Evolutionary conservation across 2,797 vertebrate species (phyloP).

Genomic region (Setipinna tenuifilis): DNA sequence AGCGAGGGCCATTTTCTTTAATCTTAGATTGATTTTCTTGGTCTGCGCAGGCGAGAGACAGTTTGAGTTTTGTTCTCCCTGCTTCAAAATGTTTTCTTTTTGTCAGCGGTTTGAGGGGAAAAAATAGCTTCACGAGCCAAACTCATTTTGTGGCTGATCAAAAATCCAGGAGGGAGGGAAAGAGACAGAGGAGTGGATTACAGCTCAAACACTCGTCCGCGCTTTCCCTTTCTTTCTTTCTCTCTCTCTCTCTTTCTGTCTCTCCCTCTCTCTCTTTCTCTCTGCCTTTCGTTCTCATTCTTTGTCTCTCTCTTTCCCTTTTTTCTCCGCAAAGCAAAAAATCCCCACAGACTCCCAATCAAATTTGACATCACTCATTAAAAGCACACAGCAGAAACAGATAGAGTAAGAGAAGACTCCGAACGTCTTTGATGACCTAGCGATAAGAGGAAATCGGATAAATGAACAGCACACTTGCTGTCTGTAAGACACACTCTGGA

Average conservation of each 20-base stretch:
- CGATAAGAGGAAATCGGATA: neutral
- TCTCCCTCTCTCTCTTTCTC: neutral
- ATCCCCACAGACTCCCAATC: slow-evolving; percentile 34
- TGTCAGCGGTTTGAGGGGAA: slow-evolving; percentile 63
- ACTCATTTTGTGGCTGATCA: slow-evolving; percentile 57
- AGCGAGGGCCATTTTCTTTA: slow-evolving; percentile 45
- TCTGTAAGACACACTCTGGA: neutral
- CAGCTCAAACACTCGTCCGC: slow-evolving; percentile 53
- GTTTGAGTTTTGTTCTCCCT: slow-evolving; percentile 60
- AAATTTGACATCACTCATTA: slow-evolving; percentile 37
- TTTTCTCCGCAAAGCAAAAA: slow-evolving; percentile 37
- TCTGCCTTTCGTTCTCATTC: neutral
- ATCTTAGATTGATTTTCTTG: slow-evolving; percentile 51
- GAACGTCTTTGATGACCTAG: neutral
- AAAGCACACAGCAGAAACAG: slow-evolving; percentile 32
- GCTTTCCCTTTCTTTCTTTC: slow-evolving; percentile 11
- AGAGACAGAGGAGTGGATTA: slow-evolving; percentile 51
- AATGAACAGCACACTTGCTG: neutral
- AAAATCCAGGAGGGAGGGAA: slow-evolving; percentile 46
- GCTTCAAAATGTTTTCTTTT: slow-evolving; percentile 68
- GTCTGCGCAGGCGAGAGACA: slow-evolving; percentile 36
- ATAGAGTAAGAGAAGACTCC: neutral
- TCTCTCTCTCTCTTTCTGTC: slow-evolving; percentile 2
- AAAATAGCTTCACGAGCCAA: slow-evolving; percentile 56
- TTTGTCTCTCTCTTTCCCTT: slow-evolving; percentile 24